Evolutionary conservation across 2,888 invertebrate genomes (phyloP).

Genomic region (Cephus pygmeus): DNA sequence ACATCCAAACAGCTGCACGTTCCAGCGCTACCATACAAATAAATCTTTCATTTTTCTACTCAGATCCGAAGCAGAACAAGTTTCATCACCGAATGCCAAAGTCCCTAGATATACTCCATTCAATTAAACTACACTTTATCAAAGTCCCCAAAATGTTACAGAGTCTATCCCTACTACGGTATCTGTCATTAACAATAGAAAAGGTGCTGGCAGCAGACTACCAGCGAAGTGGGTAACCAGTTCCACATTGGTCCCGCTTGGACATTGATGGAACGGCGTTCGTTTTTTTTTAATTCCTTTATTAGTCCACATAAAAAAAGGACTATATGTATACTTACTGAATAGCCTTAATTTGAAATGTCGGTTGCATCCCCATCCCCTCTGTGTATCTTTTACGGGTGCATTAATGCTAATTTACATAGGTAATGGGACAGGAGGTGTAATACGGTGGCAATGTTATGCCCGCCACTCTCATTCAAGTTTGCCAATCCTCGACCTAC

Average conservation of each 20-base stretch:
- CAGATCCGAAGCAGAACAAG: not conserved
- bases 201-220: not conserved
- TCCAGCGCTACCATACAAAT: not conserved
- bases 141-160: not conserved
- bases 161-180: not conserved
- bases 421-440: slow-evolving; percentile 28
- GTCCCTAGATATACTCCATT: not conserved
- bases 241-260: not conserved
- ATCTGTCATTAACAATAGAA: not conserved
- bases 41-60: not conserved
- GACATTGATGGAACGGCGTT: not conserved
- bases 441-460: not conserved
- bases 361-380: slow-evolving; percentile 30
- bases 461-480: not conserved
- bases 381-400: slow-evolving; percentile 15
- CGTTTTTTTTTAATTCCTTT: not conserved
- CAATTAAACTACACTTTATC: not conserved
- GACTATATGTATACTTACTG: slow-evolving; percentile 13
- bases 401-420: slow-evolving; percentile 45
- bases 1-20: not conserved
- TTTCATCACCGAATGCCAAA: not conserved
- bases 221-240: not conserved
- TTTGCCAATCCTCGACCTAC: slow-evolving; percentile 30
- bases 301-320: not conserved
- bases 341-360: slow-evolving; percentile 39